A percentile compares a stretch with the other conserved stretches of the same genome.
phyloP scores from a whole-genome alignment of 1,140 invertebrate species.

The Kradibia gibbosae region DNA sequence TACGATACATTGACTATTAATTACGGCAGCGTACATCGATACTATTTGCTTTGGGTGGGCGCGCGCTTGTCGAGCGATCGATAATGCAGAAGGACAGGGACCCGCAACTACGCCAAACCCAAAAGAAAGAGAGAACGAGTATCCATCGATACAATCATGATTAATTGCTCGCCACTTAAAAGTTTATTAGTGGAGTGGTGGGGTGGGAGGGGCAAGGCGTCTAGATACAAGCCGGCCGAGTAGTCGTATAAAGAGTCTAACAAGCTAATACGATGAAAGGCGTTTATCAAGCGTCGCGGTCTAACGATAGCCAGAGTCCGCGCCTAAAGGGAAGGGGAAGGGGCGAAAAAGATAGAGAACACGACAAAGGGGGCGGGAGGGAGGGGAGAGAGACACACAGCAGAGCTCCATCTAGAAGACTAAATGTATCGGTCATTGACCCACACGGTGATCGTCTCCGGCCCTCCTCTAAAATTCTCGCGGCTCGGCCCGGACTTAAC shows the following conservation, averaged over 20 bases:
- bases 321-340: neutral
- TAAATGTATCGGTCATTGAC: conserved; percentile 43
- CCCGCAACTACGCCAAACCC: neutral
- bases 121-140: conserved; percentile 14
- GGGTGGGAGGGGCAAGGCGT: neutral
- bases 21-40: conserved; percentile 5
- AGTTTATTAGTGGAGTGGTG: conserved; percentile 15
- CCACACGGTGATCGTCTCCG: conserved; percentile 39
- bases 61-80: neutral
- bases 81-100: neutral
- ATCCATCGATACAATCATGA: conserved; percentile 42
- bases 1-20: conserved; percentile 35
- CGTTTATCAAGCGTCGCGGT: conserved; percentile 14
- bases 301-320: neutral
- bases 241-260: neutral
- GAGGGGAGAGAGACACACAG: neutral
- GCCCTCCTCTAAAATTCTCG: conserved; percentile 1
- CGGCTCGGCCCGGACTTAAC: conserved; percentile 41
- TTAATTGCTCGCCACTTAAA: conserved; percentile 35
- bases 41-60: conserved; percentile 4
- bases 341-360: neutral
- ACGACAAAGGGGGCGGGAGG: neutral
- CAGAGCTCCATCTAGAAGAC: conserved; percentile 4
- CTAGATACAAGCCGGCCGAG: neutral
- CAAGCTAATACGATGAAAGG: neutral